phyloP scores from a whole-genome alignment of 2,113 vertebrate species.

The pig (Sus scrofa) region T2T-Sscrofa CM000825.6:144142001-144142500 shows the following conservation, averaged over 20 bases:
- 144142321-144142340: background rate
- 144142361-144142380: background rate
- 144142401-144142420: background rate
- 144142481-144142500: background rate
- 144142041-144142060: background rate
- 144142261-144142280: background rate
- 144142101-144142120: background rate
- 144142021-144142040: background rate
- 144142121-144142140: conserved; percentile 8
- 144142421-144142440: background rate
- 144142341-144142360: background rate
- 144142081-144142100: background rate
- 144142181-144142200: background rate
- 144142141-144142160: background rate
- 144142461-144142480: background rate
- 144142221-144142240: background rate
- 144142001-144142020: background rate
- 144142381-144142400: background rate
- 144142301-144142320: background rate
- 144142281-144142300: background rate
- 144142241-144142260: background rate
- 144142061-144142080: background rate
- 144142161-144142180: background rate
- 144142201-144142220: background rate
- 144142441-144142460: background rate